Conservation (phyloP, 1,140 invertebrate species). For the Antheraea pernyi region DNA sequence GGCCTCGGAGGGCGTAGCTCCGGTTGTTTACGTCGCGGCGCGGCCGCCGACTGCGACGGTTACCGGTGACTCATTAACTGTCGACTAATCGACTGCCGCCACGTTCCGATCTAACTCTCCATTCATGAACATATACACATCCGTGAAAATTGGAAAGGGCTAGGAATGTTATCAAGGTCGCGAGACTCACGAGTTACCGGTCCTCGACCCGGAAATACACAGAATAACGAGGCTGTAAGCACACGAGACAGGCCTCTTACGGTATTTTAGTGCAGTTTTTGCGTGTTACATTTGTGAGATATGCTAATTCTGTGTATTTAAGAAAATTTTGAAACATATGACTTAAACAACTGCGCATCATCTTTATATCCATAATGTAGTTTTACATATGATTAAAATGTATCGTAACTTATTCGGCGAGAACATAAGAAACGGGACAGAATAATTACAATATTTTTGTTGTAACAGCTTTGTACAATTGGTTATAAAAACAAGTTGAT, state of each 20-base stretch:
- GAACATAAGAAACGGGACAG: neutral
- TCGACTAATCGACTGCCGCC: constrained; percentile 31
- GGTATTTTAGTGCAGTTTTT: neutral
- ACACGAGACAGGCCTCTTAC: neutral
- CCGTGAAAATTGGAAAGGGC: constrained; percentile 20
- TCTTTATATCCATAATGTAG: no score
- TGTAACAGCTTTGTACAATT: neutral
- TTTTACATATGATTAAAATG: no score
- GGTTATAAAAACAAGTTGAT: constrained; percentile 1
- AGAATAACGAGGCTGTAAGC: constrained; percentile 1
- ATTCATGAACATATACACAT: neutral
- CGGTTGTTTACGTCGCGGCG: constrained; percentile 51
- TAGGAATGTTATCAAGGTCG: constrained; percentile 40
- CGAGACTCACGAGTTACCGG: constrained; percentile 23
- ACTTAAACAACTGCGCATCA: no score
- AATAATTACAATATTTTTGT: neutral
- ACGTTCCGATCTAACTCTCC: constrained; percentile 34
- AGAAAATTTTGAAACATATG: no score
- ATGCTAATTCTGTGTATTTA: no score
- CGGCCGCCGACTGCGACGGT: constrained; percentile 32
- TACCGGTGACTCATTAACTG: constrained; percentile 54
- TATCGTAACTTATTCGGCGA: neutral
- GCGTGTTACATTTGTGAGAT: neutral
- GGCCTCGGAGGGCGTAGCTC: constrained; percentile 51
- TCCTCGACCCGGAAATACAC: constrained; percentile 49